phyloP scores from a whole-genome alignment of 2,888 invertebrate species.

The Drosophila borealis region DNA sequence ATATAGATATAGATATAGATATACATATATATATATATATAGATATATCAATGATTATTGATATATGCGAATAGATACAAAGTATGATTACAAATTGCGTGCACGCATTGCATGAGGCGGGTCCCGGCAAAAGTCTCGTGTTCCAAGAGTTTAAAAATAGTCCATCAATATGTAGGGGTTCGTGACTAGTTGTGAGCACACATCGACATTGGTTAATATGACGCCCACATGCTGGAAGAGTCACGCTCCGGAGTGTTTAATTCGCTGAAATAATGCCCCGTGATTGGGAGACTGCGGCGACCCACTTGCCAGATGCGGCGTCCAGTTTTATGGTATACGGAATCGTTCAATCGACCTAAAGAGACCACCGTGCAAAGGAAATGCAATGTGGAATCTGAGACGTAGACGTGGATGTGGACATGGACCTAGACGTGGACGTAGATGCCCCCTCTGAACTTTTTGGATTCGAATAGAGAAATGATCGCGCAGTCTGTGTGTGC shows the following conservation, averaged over 20 bases:
- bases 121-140: conserved; percentile 8
- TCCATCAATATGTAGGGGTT: conserved; percentile 35
- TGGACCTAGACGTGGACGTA: neutral
- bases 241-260: conserved; percentile 57
- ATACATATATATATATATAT: neutral
- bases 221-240: conserved; percentile 53
- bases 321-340: conserved; percentile 20
- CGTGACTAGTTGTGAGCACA: conserved; percentile 58
- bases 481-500: conserved; percentile 3
- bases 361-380: conserved; percentile 56
- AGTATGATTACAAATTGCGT: conserved; percentile 7
- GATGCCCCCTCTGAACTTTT: conserved; percentile 23
- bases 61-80: neutral
- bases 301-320: conserved; percentile 35
- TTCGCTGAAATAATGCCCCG: conserved; percentile 36
- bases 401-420: conserved; percentile 2
- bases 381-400: conserved; percentile 35
- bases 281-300: conserved; percentile 28
- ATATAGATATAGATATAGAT: neutral
- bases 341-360: conserved; percentile 12
- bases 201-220: conserved; percentile 42
- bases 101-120: conserved; percentile 2
- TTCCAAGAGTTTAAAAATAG: conserved; percentile 34
- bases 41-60: neutral
- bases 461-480: conserved; percentile 21